phyloP scores from a whole-genome alignment of 2,797 vertebrate genomes.

The Myripristis jacobus region DNA sequence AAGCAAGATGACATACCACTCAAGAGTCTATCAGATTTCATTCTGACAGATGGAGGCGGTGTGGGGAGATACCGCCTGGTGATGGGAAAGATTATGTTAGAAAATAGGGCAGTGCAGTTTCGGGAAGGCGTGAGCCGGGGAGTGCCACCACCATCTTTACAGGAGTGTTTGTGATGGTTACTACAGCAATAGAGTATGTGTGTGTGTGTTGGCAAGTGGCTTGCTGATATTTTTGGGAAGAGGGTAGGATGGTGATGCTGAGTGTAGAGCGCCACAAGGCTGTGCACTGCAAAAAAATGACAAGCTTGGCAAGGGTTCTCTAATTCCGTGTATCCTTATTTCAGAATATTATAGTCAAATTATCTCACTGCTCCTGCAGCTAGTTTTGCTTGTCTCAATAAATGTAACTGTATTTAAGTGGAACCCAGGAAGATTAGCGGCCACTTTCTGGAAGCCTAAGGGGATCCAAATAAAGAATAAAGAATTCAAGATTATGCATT shows the following conservation, averaged over 20 bases:
- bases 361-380: too few relatives aligned
- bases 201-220: constrained; percentile 28
- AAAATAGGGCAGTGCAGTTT: constrained; percentile 64
- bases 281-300: constrained; percentile 6
- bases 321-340: too few relatives aligned
- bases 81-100: constrained; percentile 62
- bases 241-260: neutral
- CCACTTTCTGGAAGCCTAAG: too few relatives aligned
- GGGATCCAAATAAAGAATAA: too few relatives aligned
- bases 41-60: constrained; percentile 55
- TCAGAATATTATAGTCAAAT: too few relatives aligned
- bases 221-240: constrained; percentile 52
- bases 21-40: constrained; percentile 66
- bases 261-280: constrained; percentile 21
- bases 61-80: constrained; percentile 32
- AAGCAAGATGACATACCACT: constrained; percentile 53
- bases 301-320: neutral
- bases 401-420: too few relatives aligned
- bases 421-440: too few relatives aligned
- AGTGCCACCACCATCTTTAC: constrained; percentile 8
- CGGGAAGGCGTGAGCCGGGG: constrained; percentile 41
- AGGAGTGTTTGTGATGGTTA: constrained; percentile 54
- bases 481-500: too few relatives aligned
- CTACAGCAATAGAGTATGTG: constrained; percentile 34
- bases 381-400: too few relatives aligned